These are phyloP conservation scores for Mesocentrotus franciscanus DNA, from an alignment of 53 echinoderm and acorn worm species.

Conservation along the genomic window DNA sequence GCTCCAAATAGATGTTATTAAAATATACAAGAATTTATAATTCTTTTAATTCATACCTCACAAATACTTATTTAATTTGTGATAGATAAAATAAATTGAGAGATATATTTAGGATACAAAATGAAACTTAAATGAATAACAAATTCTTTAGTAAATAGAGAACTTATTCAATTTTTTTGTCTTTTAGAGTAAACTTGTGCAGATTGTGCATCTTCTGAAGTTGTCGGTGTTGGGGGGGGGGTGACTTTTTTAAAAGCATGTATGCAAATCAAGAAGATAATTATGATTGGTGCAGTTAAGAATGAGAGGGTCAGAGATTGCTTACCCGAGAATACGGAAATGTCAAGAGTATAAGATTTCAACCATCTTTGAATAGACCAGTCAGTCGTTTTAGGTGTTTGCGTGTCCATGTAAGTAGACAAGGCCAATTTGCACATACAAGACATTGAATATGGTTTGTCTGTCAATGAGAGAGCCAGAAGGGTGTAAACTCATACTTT, in stretches of 20 bases:
- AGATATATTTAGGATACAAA: too few relatives aligned
- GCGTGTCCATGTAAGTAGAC: not conserved
- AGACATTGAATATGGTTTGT: not conserved
- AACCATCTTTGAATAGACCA: conserved; percentile 15
- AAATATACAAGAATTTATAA: too few relatives aligned
- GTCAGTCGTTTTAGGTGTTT: not conserved
- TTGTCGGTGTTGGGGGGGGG: not conserved
- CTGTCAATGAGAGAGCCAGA: too few relatives aligned
- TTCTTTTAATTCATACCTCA: too few relatives aligned
- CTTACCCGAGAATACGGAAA: conserved; percentile 1
- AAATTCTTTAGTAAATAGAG: too few relatives aligned
- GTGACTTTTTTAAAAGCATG: not conserved
- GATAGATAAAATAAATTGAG: too few relatives aligned
- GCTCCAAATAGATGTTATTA: too few relatives aligned
- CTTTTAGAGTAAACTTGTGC: not conserved
- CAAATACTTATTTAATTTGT: too few relatives aligned
- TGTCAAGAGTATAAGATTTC: conserved; percentile 50
- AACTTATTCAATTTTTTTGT: not conserved
- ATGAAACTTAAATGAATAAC: too few relatives aligned
- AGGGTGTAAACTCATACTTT: too few relatives aligned
- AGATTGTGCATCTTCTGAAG: not conserved
- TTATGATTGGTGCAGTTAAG: conserved; percentile 13
- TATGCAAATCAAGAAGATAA: conserved; percentile 5
- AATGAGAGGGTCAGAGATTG: conserved; percentile 41
- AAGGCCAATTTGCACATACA: not conserved